phyloP scores from a whole-genome alignment of 2,113 vertebrate species.

The zebrafish (Danio rerio) region DNA sequence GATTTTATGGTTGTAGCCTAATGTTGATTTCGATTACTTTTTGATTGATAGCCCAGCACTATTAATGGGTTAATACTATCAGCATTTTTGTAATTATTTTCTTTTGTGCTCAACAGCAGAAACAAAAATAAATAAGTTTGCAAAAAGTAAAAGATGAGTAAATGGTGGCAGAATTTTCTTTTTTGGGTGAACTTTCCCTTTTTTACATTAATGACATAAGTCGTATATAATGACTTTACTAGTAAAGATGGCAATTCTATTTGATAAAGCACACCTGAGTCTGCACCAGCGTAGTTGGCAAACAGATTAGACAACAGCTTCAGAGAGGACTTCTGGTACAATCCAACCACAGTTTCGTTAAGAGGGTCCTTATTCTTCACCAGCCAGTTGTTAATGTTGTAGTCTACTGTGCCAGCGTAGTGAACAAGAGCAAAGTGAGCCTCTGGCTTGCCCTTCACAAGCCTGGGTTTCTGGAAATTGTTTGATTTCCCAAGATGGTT shows the following conservation, averaged over 20 bases:
- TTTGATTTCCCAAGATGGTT: slow-evolving; percentile 66
- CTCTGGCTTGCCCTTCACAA: slow-evolving; percentile 74
- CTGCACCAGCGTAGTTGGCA: slow-evolving; percentile 78
- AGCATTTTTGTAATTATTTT: no score
- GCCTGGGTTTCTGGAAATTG: slow-evolving; percentile 76
- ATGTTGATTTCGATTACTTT: no score
- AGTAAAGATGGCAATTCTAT: neutral
- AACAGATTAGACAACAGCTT: slow-evolving; percentile 80
- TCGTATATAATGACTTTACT: no score
- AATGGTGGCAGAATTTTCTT: no score
- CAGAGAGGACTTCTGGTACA: slow-evolving; percentile 79
- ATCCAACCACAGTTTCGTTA: slow-evolving; percentile 79
- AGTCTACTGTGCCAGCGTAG: slow-evolving; percentile 80
- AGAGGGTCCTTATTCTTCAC: slow-evolving; percentile 81
- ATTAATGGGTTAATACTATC: no score
- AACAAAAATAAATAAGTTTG: no score
- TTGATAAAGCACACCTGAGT: slow-evolving; percentile 71
- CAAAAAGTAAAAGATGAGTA: no score
- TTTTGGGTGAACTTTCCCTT: no score
- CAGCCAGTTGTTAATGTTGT: slow-evolving; percentile 79
- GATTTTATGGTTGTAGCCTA: no score
- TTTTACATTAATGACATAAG: no score
- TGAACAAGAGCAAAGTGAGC: slow-evolving; percentile 76
- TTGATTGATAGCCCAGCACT: no score
- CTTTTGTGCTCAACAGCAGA: no score